phyloP scores from a whole-genome alignment of 2,113 vertebrate species.

The Campylomormyrus tamandua region DNA sequence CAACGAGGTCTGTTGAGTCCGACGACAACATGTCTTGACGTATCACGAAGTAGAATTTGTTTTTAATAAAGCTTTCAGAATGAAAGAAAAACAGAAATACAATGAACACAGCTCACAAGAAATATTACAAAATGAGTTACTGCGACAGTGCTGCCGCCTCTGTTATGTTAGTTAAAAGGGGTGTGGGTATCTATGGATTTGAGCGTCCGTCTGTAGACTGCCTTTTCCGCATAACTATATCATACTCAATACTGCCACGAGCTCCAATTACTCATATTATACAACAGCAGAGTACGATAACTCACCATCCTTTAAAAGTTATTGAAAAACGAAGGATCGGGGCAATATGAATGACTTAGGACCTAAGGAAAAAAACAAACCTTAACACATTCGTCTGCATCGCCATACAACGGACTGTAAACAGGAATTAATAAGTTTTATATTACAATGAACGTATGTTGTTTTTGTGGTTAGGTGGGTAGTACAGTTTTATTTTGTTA shows the following conservation, averaged over 20 bases:
- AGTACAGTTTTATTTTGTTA: background rate
- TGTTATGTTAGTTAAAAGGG: background rate
- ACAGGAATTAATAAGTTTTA: background rate
- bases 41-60: background rate
- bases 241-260: background rate
- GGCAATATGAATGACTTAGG: background rate
- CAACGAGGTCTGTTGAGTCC: background rate
- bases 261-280: background rate
- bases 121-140: background rate
- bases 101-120: background rate
- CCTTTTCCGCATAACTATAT: background rate
- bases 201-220: background rate
- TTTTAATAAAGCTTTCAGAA: background rate
- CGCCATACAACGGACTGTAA: background rate
- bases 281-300: background rate
- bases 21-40: background rate
- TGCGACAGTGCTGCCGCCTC: background rate
- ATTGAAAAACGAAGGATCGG: background rate
- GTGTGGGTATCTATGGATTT: background rate
- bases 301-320: background rate
- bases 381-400: background rate
- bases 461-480: background rate
- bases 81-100: background rate
- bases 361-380: background rate
- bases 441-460: background rate